A percentile compares a stretch with the other conserved stretches of the same genome.
Conservation (phyloP, 2,888 invertebrate species). For the Eupithecia exiguata region DNA sequence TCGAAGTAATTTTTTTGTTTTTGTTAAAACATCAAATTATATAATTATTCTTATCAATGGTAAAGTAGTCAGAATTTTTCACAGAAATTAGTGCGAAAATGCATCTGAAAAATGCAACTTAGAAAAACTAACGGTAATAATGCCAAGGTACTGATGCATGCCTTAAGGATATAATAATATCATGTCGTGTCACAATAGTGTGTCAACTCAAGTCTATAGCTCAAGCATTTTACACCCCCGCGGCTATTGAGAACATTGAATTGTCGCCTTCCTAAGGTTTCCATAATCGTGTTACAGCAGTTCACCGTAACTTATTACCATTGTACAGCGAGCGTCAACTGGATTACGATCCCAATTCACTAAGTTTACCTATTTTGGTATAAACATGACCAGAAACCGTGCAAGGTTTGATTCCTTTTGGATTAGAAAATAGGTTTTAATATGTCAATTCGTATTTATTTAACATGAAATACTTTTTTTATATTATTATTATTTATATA, state of each 20-base stretch:
- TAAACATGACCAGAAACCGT: not conserved
- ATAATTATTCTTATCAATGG: no score
- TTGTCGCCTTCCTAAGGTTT: constrained; percentile 32
- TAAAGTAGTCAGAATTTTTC: not conserved
- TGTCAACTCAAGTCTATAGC: not conserved
- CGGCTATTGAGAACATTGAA: constrained; percentile 23
- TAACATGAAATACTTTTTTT: no score
- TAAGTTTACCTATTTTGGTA: not conserved
- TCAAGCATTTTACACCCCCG: not conserved
- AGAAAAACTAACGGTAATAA: no score
- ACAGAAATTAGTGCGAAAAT: not conserved
- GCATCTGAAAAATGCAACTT: not conserved
- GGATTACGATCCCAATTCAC: constrained; percentile 13
- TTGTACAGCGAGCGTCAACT: constrained; percentile 7
- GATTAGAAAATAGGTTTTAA: no score
- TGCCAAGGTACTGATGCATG: no score
- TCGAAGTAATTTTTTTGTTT: no score
- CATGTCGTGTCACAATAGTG: not conserved
- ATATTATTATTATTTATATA: no score
- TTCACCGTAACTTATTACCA: constrained; percentile 24
- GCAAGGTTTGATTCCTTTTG: no score
- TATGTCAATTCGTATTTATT: no score
- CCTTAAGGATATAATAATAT: no score
- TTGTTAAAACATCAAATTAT: no score
- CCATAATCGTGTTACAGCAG: constrained; percentile 32